Evolutionary conservation across 2,113 vertebrate species (phyloP).

Genomic region (Sinosuthora webbiana): DNA sequence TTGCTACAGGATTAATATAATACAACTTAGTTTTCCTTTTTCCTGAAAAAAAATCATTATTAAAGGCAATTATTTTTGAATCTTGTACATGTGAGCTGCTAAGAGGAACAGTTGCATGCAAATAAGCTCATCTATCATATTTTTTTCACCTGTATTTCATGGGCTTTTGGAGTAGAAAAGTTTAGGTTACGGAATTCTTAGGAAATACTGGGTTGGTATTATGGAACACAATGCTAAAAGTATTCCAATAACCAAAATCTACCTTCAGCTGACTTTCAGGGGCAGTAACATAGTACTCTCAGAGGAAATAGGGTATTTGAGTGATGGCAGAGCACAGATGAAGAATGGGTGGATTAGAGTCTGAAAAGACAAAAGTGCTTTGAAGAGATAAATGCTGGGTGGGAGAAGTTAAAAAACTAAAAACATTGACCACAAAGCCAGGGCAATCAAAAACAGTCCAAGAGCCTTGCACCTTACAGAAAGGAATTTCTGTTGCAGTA

Average conservation of each 20-base stretch:
- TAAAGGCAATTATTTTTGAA: background rate
- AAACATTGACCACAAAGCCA: background rate
- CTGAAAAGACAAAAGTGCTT: background rate
- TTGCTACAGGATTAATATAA: background rate
- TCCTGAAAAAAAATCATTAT: background rate
- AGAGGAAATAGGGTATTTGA: background rate
- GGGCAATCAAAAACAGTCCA: background rate
- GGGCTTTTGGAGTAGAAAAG: background rate
- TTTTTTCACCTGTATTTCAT: background rate
- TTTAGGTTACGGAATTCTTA: background rate
- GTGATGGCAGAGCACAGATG: background rate
- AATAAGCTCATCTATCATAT: background rate
- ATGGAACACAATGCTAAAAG: background rate
- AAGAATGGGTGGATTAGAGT: background rate
- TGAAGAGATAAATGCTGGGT: background rate
- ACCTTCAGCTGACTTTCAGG: background rate
- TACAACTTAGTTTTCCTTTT: background rate
- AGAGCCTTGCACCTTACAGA: background rate
- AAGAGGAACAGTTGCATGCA: background rate
- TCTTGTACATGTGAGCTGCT: background rate
- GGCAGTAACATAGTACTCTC: background rate
- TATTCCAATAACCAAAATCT: background rate
- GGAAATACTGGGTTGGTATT: background rate
- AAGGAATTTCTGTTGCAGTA: background rate
- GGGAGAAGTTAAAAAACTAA: background rate